phyloP scores from a whole-genome alignment of 2,113 vertebrate genomes.

The Falco punctatus region DNA sequence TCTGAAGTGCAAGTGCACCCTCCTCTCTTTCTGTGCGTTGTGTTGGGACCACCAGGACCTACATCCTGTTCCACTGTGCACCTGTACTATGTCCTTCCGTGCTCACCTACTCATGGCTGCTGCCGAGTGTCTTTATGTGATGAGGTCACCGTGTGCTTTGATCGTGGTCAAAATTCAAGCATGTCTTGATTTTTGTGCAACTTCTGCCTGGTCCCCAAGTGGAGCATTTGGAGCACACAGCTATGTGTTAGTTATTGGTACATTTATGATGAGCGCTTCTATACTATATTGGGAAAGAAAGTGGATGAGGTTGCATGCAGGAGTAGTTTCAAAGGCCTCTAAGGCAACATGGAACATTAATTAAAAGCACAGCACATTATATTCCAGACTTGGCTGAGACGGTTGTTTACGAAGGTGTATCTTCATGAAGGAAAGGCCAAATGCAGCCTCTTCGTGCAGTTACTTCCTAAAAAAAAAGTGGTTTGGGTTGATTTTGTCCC shows the following conservation, averaged over 20 bases:
- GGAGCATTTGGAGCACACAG: neutral
- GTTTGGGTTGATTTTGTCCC: neutral
- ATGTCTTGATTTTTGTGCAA: neutral
- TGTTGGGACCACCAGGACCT: neutral
- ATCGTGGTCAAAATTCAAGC: neutral
- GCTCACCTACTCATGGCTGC: neutral
- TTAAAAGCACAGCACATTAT: neutral
- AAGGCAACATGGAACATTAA: neutral
- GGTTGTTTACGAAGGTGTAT: neutral
- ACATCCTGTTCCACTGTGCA: neutral
- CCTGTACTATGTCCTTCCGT: fast-evolving
- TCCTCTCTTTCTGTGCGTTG: neutral
- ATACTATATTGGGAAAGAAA: neutral
- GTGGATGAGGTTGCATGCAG: neutral
- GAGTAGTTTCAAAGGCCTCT: neutral
- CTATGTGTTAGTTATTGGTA: neutral
- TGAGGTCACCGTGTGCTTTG: neutral
- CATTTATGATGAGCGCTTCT: neutral
- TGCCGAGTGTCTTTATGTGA: neutral
- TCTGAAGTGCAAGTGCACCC: neutral
- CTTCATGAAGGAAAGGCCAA: neutral
- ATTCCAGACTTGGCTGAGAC: neutral
- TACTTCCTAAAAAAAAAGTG: neutral
- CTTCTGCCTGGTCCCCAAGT: neutral
- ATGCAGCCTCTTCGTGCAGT: neutral